phyloP scores from a whole-genome alignment of 2,888 invertebrate species.

The Eilema depressum region DNA sequence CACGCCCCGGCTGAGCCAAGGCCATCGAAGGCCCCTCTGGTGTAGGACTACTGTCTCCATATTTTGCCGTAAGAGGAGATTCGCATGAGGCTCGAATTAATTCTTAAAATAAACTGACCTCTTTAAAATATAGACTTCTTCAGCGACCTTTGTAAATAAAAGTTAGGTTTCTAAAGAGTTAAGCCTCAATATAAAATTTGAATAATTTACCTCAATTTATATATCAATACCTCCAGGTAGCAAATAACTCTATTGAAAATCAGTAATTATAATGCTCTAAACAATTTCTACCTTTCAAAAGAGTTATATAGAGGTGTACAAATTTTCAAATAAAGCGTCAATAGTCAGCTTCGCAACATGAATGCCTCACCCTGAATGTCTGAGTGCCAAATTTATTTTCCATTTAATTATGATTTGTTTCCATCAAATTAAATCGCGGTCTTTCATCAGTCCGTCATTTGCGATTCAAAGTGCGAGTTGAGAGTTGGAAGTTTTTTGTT shows the following conservation, averaged over 20 bases:
- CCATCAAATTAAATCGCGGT: constrained; percentile 71
- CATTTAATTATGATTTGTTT: constrained; percentile 75
- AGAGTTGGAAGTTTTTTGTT: constrained; percentile 59
- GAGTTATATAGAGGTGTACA: background rate
- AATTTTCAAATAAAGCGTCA: background rate
- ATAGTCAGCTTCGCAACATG: background rate
- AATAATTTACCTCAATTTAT: too few relatives aligned
- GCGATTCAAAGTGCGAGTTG: constrained; percentile 72
- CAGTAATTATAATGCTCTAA: background rate
- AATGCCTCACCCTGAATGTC: constrained; percentile 34
- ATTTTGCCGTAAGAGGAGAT: too few relatives aligned
- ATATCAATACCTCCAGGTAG: too few relatives aligned
- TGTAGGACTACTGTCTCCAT: too few relatives aligned
- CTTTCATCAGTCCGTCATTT: constrained; percentile 68
- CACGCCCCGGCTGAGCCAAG: too few relatives aligned
- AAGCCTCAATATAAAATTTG: background rate
- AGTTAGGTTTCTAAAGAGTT: background rate
- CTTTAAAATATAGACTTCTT: too few relatives aligned
- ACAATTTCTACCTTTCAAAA: background rate
- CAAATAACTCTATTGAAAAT: background rate
- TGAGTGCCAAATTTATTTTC: constrained; percentile 64
- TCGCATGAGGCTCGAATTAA: too few relatives aligned
- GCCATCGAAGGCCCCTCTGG: too few relatives aligned
- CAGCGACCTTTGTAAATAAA: too few relatives aligned
- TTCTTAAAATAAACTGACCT: too few relatives aligned